Conservation (phyloP, 1,140 invertebrate species). For the Pectinophora gossypiella region DNA sequence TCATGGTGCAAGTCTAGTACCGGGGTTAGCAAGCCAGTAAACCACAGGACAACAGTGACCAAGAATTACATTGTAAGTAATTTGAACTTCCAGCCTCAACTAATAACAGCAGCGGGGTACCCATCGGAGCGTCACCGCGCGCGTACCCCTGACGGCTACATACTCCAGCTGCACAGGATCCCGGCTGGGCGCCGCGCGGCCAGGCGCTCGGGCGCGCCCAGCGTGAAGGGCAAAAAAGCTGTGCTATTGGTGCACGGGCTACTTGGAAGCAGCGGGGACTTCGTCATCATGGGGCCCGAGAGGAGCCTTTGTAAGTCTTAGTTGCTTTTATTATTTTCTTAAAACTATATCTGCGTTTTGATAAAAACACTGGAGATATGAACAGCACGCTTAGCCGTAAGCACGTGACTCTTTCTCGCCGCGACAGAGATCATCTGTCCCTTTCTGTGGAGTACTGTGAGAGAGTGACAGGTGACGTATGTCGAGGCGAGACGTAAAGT, state of each 20-base stretch:
- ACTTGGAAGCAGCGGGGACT: slow-evolving; percentile 81
- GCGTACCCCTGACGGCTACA: slow-evolving; percentile 83
- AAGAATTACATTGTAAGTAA: too few relatives aligned
- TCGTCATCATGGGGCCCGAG: slow-evolving; percentile 80
- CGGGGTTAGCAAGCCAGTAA: too few relatives aligned
- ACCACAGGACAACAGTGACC: too few relatives aligned
- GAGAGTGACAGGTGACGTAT: too few relatives aligned
- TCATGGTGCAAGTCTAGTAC: too few relatives aligned
- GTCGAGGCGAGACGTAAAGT: too few relatives aligned
- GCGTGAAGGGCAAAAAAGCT: slow-evolving; percentile 66
- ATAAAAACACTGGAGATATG: too few relatives aligned
- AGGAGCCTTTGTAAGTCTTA: slow-evolving; percentile 76
- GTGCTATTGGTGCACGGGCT: slow-evolving; percentile 86
- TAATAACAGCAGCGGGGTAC: slow-evolving; percentile 76
- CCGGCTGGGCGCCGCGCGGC: slow-evolving; percentile 49
- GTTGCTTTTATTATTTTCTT: slow-evolving; percentile 2
- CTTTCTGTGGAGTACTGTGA: too few relatives aligned
- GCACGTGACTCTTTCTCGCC: too few relatives aligned
- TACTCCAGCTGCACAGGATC: slow-evolving; percentile 82
- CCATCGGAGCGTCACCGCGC: slow-evolving; percentile 80
- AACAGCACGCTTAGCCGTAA: too few relatives aligned
- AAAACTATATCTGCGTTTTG: slow-evolving; percentile 2
- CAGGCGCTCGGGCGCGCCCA: slow-evolving; percentile 37
- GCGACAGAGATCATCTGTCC: too few relatives aligned
- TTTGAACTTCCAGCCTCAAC: slow-evolving; percentile 46